Base-by-base conservation (phyloP, 2,888 invertebrate genomes). In the Cabera pusaria region DNA sequence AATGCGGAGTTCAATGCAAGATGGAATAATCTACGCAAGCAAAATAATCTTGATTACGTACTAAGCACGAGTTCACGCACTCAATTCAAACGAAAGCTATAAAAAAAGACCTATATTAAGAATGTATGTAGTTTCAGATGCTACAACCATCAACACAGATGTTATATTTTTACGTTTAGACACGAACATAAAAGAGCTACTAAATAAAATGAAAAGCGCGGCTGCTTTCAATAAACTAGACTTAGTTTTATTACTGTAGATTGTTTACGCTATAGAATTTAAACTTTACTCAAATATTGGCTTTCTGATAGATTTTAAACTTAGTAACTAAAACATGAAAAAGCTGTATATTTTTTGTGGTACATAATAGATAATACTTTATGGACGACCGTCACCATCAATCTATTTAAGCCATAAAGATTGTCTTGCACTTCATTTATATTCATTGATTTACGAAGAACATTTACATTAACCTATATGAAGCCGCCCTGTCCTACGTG, bases 131-230 rank as follows among this genome's bases (percentile, higher is more conserved):
- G 67, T 34, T 28, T 45, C 31, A 37, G 34, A 41, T 35, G 41
- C 25, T 41, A 35, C 29, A 29, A 34, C 41, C 35, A 21, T 41
- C 34, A 34, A 34, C 35, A 74, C 67, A 61, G 59, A 56, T 49
- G 66, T 33, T 67, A 56, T 79, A 75, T 78, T 79, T 79, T 71
- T 75, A 74, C 59, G 71, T 64, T 44, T 58, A 53, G 60, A 61
- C 52, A 54, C 55, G 48, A 61, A 70, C 74, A 66, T 75, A 57
- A 76, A 78, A 74, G 71, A 72, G 65, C 70, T 68, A 63, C 63
- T 48, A 56, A 66, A 67, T 54, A 54, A 56, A 63, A 35, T 25
- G 6, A 27, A 63, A 56, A 55, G 53, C 65, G 52, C 68, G 73
- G 72, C 70, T 73, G 73, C 53, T 65, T 46, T 36, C 49, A 59